These are phyloP conservation scores for Scaptodrosophila latifasciaeformis DNA, from an alignment of 2,888 invertebrate species.

Conservation along the genomic window DNA sequence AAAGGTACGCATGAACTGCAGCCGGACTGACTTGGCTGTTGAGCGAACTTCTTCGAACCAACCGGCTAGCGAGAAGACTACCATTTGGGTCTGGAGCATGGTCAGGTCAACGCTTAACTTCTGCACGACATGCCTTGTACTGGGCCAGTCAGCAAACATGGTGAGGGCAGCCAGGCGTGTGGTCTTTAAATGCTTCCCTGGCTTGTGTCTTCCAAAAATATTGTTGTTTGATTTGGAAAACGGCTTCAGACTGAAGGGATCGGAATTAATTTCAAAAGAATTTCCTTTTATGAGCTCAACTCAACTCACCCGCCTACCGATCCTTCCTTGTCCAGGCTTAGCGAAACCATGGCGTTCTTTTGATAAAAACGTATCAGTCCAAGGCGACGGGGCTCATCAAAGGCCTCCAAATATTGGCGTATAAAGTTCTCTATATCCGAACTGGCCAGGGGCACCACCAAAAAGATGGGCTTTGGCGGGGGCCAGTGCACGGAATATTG, in stretches of 20 bases:
- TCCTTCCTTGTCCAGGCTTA: slow-evolving; percentile 20
- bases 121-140: slow-evolving; percentile 20
- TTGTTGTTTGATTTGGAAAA: too few species aligned
- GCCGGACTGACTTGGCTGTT: background rate
- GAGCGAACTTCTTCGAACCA: slow-evolving; percentile 21
- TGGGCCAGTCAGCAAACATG: slow-evolving; percentile 30
- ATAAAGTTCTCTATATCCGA: slow-evolving; percentile 17
- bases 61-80: slow-evolving; percentile 27
- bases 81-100: slow-evolving; percentile 5
- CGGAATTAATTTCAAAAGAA: too few species aligned
- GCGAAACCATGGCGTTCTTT: slow-evolving; percentile 11
- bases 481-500: too few species aligned
- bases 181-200: too few species aligned
- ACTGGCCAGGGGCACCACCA: too few species aligned
- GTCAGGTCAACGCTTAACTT: slow-evolving; percentile 35
- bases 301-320: too few species aligned
- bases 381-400: slow-evolving; percentile 15
- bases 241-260: too few species aligned
- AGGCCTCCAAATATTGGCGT: slow-evolving; percentile 28
- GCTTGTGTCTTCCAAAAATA: too few species aligned
- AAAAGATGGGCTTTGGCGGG: too few species aligned
- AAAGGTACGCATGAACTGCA: slow-evolving; percentile 30
- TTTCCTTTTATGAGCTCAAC: too few species aligned
- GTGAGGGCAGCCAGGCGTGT: slow-evolving; percentile 10
- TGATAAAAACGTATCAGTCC: slow-evolving; percentile 23